Evolutionary conservation across 2,888 invertebrate genomes (phyloP), one percentile per base, ranked within the genome.

Genomic region (Xestoiulus laeticollis): DNA sequence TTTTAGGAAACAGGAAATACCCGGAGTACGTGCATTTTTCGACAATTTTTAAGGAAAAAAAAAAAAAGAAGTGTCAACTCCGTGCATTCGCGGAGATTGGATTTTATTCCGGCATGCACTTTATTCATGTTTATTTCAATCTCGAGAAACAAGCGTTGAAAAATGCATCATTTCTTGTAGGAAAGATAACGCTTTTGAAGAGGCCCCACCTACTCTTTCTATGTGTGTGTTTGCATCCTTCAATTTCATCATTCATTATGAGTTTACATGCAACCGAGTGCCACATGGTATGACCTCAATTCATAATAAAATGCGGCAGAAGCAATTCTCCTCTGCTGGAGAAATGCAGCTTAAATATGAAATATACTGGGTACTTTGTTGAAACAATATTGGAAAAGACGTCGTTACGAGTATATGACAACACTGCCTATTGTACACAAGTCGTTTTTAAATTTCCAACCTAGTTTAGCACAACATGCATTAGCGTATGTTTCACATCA

Each of bases 51-150:
- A 10, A 14, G 16, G 78, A 3, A 16, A 22, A 59, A 2, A 59
- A 22, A 22, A 48, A 48, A 48, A 68, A 68, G 22, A 78, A 14
- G 78, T 78, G 78, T 78, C 78, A 78, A 78, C 78, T 26, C 30
- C 1, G 30, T 78, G 78, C 78, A 30, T 78, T 78, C 78, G 26
- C 14, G 78, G 10, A 32, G 78, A 78, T 78, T 78, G 78, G 78
- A 78, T 78, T 78, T 78, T 32, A 78, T 78, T 78, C 30, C 78
- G 30, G 78, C 78, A 78, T 32, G 78, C 78, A 78, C 78, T 78
- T 78, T 78, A 78, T 78, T 78, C 78, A 68, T 78, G 78, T 78
- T 78, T 78, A 78, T 78, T 78, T 78, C 30, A 78, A 78, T 78
- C 30, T 78, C 78, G 30, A 32, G 14, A 78, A 78, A 30, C 78